These are phyloP conservation scores for Scaptomyza reducta DNA, from an alignment of 2,888 invertebrate species.

Conservation along the genomic window DNA sequence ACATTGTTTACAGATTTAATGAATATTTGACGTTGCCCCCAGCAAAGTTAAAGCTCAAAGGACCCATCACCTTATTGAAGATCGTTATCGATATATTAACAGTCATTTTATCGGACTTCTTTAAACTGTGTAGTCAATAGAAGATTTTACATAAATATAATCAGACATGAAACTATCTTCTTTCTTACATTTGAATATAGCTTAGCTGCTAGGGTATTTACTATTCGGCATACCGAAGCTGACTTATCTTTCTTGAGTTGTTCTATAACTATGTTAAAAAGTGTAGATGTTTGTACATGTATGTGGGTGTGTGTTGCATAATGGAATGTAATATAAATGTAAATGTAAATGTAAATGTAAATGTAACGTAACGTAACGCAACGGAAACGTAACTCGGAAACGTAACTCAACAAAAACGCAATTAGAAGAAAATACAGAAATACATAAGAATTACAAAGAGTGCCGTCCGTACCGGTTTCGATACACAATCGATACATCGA, in stretches of 20 bases:
- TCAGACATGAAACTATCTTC: background rate
- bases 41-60: too few species aligned
- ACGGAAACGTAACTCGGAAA: conserved; percentile 69
- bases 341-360: conserved; percentile 60
- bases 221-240: conserved; percentile 6
- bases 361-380: conserved; percentile 68
- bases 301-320: conserved; percentile 27
- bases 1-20: too few species aligned
- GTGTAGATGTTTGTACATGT: conserved; percentile 11
- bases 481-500: conserved; percentile 51
- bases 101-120: background rate
- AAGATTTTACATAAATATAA: too few species aligned
- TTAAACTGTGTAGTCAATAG: too few species aligned
- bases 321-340: conserved; percentile 59
- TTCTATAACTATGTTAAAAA: conserved; percentile 49
- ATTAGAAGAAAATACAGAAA: conserved; percentile 74
- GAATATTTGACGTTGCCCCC: too few species aligned
- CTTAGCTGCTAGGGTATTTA: conserved; percentile 5
- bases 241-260: too few species aligned
- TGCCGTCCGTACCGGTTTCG: conserved; percentile 77
- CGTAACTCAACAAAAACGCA: conserved; percentile 79
- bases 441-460: conserved; percentile 61
- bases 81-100: background rate
- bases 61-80: too few species aligned
- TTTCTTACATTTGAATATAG: background rate